phyloP scores from a whole-genome alignment of 2,113 vertebrate species.

The Galemys pyrenaicus region DNA sequence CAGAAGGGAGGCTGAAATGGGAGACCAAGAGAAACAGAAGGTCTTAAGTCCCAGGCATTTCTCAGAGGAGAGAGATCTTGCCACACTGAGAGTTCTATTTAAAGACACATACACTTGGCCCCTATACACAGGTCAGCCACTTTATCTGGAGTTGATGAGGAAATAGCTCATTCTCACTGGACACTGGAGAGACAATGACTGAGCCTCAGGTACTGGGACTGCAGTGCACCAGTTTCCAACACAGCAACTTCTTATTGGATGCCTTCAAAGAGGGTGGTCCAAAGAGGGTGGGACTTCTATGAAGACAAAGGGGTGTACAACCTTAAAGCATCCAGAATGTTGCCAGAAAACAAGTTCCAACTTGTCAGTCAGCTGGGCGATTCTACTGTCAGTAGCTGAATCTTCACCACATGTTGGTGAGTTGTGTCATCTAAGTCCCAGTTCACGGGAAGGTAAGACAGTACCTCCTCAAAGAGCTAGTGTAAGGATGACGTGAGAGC shows the following conservation, averaged over 20 bases:
- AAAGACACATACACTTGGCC: not conserved
- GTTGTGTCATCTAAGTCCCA: not conserved
- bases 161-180: not conserved
- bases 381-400: too few relatives aligned
- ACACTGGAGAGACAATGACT: not conserved
- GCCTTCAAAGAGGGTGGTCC: not conserved
- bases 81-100: not conserved
- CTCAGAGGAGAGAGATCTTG: fast-evolving
- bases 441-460: not conserved
- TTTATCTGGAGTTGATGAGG: not conserved
- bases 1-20: not conserved
- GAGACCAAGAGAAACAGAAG: not conserved
- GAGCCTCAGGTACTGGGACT: not conserved
- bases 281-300: not conserved
- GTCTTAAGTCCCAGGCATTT: not conserved
- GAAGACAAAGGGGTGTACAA: not conserved
- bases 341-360: not conserved
- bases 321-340: not conserved
- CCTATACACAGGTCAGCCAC: not conserved
- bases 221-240: not conserved
- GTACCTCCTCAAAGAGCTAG: not conserved
- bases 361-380: not conserved
- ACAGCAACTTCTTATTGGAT: not conserved
- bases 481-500: not conserved
- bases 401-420: not conserved